Evolutionary conservation across 2,797 vertebrate genomes (phyloP).

Genomic region (Cyclura pinguis): DNA sequence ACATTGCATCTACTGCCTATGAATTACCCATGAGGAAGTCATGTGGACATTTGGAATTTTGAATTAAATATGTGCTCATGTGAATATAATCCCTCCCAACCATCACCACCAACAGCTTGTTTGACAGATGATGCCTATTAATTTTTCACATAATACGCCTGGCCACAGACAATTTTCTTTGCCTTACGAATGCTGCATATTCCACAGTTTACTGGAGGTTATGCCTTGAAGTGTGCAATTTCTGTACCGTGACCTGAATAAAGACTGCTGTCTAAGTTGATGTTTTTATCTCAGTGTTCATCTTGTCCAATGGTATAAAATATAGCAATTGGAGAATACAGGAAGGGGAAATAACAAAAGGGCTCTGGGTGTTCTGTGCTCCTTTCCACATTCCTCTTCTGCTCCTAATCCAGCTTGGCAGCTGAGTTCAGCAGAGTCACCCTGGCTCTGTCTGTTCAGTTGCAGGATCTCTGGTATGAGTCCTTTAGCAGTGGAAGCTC

Average conservation of each 20-base stretch:
- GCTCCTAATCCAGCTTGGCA: neutral
- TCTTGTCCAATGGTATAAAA: neutral
- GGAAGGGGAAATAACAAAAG: neutral
- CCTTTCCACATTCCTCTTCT: neutral
- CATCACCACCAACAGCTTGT: slow-evolving; percentile 31
- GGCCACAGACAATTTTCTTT: slow-evolving; percentile 70
- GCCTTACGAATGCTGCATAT: slow-evolving; percentile 54
- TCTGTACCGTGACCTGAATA: slow-evolving; percentile 7
- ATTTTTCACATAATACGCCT: slow-evolving; percentile 54
- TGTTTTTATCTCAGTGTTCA: slow-evolving; percentile 24
- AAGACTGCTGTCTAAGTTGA: slow-evolving; percentile 41
- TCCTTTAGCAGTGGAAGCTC: neutral
- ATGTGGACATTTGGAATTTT: slow-evolving; percentile 54
- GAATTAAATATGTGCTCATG: slow-evolving; percentile 54
- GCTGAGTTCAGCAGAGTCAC: neutral
- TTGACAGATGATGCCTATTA: slow-evolving; percentile 51
- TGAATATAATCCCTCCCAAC: slow-evolving; percentile 30
- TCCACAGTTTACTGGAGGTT: slow-evolving; percentile 59
- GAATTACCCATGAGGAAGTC: slow-evolving; percentile 44
- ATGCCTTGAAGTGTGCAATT: slow-evolving; percentile 59
- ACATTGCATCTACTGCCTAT: neutral
- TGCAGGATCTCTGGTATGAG: neutral
- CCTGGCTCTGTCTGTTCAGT: neutral
- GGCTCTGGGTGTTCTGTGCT: neutral
- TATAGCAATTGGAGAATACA: neutral